phyloP scores from a whole-genome alignment of 2,113 vertebrate genomes.

The Siniperca chuatsi region DNA sequence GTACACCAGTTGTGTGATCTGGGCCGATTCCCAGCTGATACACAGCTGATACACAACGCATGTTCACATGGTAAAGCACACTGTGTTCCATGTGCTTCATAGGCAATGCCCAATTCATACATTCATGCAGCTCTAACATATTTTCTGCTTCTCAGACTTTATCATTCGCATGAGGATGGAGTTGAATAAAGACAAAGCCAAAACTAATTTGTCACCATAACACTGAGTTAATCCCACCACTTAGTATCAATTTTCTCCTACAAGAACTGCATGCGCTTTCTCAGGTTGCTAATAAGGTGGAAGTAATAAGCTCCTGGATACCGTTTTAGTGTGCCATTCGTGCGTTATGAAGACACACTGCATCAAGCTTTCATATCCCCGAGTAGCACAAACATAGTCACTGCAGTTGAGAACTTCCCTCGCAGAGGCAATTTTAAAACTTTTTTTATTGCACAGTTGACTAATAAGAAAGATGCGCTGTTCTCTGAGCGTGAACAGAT shows the following conservation, averaged over 20 bases:
- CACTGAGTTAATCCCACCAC: conserved; percentile 68
- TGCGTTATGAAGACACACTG: conserved; percentile 74
- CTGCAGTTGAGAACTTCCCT: conserved; percentile 38
- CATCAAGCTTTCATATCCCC: conserved; percentile 53
- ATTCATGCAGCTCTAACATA: not conserved
- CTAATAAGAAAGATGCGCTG: conserved; percentile 40
- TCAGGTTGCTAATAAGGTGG: conserved; percentile 75
- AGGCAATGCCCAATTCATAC: conserved; percentile 3
- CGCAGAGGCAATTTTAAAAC: conserved; percentile 53
- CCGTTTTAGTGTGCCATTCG: conserved; percentile 66
- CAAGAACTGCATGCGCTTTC: conserved; percentile 70
- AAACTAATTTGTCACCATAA: conserved; percentile 63
- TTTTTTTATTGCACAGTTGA: conserved; percentile 35
- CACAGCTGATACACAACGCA: conserved; percentile 19
- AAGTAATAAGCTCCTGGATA: conserved; percentile 75
- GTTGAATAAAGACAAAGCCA: conserved; percentile 47
- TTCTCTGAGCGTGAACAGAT: conserved; percentile 34
- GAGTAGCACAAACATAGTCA: conserved; percentile 49
- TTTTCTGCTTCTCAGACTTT: conserved; percentile 58
- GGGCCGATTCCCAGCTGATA: conserved; percentile 21
- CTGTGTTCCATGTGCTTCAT: conserved; percentile 14
- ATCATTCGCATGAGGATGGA: conserved; percentile 14
- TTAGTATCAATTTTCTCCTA: conserved; percentile 77
- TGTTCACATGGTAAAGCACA: conserved; percentile 14
- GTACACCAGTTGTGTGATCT: conserved; percentile 27